phyloP scores from a whole-genome alignment of 37 sponge, comb jelly and placozoan species.

The Halichondria panicea region DNA sequence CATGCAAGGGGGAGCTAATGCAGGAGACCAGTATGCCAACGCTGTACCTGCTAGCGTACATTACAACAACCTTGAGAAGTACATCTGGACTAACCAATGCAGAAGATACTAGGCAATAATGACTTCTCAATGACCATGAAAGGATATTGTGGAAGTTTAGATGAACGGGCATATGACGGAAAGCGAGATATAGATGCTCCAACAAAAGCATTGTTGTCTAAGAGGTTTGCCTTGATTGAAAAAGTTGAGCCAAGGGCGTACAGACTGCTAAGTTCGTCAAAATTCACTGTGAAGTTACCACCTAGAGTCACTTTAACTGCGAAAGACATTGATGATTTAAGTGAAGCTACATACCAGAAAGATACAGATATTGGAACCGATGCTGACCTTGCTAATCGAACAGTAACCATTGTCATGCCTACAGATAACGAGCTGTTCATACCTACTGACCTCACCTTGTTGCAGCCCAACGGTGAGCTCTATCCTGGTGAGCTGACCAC shows the following conservation, averaged over 20 bases:
- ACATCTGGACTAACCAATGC: not conserved
- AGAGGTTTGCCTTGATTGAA: not conserved
- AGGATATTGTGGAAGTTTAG: not conserved
- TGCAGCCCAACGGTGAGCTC: not conserved
- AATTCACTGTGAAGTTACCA: not conserved
- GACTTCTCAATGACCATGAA: not conserved
- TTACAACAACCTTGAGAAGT: constrained; percentile 2
- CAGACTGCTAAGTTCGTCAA: not conserved
- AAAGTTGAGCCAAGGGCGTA: not conserved
- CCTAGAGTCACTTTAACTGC: not conserved
- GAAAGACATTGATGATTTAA: not conserved
- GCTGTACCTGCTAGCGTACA: not conserved
- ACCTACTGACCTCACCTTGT: not conserved
- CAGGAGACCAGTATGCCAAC: not conserved
- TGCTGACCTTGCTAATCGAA: not conserved
- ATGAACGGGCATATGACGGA: not conserved
- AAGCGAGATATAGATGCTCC: not conserved
- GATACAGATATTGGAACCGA: not conserved
- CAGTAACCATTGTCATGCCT: not conserved
- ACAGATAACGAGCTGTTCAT: not conserved
- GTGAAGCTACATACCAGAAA: not conserved
- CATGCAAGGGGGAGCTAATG: constrained; percentile 14
- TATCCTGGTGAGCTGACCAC: not conserved
- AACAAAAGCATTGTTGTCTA: not conserved
- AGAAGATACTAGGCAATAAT: not conserved